Conservation (phyloP, 2,113 vertebrate species). For the Accipiter cooperii region DNA sequence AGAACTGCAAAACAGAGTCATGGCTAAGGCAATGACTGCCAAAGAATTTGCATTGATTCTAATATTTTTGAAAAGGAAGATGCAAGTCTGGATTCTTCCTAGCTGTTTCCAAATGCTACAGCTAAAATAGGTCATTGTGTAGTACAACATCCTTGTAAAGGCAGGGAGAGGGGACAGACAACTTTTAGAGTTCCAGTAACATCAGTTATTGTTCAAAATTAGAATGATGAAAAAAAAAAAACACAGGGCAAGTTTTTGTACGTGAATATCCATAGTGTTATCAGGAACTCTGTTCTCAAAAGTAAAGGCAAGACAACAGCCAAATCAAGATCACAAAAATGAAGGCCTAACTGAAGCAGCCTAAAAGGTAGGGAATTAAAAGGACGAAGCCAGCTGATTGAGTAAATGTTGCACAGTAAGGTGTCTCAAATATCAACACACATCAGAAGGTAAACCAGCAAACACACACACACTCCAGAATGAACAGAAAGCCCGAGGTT, state of each 20-base stretch:
- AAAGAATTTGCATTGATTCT: background rate
- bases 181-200: background rate
- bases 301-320: background rate
- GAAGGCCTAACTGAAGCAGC: background rate
- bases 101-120: background rate
- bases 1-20: background rate
- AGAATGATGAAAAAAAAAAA: background rate
- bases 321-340: background rate
- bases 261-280: background rate
- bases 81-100: background rate
- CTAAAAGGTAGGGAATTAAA: background rate
- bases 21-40: background rate
- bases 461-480: background rate
- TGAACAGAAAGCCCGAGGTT: background rate
- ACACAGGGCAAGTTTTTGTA: background rate
- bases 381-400: background rate
- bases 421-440: background rate
- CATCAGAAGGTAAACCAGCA: background rate
- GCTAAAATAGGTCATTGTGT: background rate
- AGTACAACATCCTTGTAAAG: background rate
- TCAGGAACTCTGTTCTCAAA: background rate
- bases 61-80: background rate
- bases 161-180: no score
- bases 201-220: background rate
- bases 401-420: background rate